Evolutionary conservation across 2,113 vertebrate species (phyloP).

Genomic region (Gorsachius goisagi): DNA sequence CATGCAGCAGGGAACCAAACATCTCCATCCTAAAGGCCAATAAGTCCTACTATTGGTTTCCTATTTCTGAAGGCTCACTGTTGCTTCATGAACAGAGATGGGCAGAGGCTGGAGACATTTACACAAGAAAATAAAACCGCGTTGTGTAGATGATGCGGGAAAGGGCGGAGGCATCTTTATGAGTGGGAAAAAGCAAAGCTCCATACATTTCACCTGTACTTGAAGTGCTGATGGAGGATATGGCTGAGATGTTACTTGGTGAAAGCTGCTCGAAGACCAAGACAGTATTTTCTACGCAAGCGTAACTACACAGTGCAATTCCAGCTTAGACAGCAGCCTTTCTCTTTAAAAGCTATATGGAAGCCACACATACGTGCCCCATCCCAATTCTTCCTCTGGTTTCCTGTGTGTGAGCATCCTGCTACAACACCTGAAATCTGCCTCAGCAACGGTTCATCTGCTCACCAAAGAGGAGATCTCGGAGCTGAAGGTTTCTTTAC

Average conservation of each 20-base stretch:
- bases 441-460: background rate
- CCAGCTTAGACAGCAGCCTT: background rate
- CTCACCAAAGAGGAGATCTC: background rate
- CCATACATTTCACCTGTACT: background rate
- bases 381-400: background rate
- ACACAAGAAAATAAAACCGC: background rate
- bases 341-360: background rate
- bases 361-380: background rate
- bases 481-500: background rate
- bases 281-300: background rate
- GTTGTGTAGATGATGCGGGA: accelerated
- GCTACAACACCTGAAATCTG: background rate
- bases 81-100: background rate
- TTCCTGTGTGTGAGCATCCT: background rate
- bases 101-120: background rate
- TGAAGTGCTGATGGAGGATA: background rate
- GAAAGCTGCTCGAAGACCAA: background rate
- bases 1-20: background rate
- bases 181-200: background rate
- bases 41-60: background rate
- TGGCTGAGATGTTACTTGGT: background rate
- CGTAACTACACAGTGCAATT: background rate
- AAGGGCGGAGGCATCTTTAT: background rate
- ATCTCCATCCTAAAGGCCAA: background rate
- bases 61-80: background rate